Base-by-base conservation (phyloP, 2,797 vertebrate genomes). In the Hypotaenidia okinawae region DNA sequence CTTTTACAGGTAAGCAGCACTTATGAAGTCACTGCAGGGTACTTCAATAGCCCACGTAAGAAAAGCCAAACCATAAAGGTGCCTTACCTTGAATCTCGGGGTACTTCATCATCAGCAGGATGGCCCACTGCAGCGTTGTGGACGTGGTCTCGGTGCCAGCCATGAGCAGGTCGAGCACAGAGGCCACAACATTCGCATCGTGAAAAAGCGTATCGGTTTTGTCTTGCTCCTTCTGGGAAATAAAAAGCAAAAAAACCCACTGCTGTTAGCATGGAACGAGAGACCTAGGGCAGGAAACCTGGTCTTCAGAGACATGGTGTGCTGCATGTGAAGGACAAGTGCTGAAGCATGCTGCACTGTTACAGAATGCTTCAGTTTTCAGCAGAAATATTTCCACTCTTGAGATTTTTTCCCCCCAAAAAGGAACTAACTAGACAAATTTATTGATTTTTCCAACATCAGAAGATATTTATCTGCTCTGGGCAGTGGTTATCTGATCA, bases 61-160 rank as follows among this genome's bases (percentile, higher is more conserved):
- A 74, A 63, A 70, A 76, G 18, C 11, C 72, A 80, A 79, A 32
- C 32, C n/a, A 59, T 11, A 30, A 47, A 37, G 32, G 21, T 30
- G 49, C n/a, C 84, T 96, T 91, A 97, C 97, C 83, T 87, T 98
- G 98, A 51, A 97, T 95, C 2, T 92, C 13, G 0, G 96, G 97
- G 80, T 97, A 91, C 69, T 92, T 97, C 85, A 96, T 93, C 97
- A 98, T 91, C 77, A 98, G 92, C 21, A 98, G 95, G 18, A 97
- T 45, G 1, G 96, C 96, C 97, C 97, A 98, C 16, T 97, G 97
- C 72, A 98, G 32, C 0, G 97, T 97, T 30, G 95, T 93, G 1
- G 98, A 93, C 0, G 97, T 98, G 5, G 95, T 98, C 92, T 98
- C 98, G 0, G 97, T 97, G 28, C 97, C 98, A 8, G 98, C 98